A percentile compares a stretch with the other conserved stretches of the same genome.
These are phyloP conservation scores for Cathartes aura DNA, from an alignment of 2,113 vertebrate genomes.

Conservation along the genomic window DNA sequence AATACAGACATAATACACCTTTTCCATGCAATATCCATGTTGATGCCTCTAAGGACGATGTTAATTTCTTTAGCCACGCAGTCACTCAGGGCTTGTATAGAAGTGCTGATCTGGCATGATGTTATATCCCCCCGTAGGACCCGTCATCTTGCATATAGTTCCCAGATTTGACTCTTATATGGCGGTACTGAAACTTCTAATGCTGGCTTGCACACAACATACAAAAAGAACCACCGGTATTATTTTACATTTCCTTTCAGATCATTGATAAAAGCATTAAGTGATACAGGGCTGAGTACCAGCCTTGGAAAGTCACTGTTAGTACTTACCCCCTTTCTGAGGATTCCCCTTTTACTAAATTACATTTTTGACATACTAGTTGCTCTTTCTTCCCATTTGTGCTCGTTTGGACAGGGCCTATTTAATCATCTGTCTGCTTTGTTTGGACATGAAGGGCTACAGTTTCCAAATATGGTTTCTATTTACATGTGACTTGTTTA, in stretches of 20 bases:
- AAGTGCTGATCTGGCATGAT: neutral
- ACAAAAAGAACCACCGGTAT: neutral
- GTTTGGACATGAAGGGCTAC: neutral
- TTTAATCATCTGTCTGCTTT: neutral
- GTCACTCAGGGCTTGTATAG: neutral
- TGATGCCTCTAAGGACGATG: neutral
- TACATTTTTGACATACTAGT: rapidly evolving
- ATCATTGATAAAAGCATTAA: neutral
- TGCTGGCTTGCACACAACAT: neutral
- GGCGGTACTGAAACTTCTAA: neutral
- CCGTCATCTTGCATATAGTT: neutral
- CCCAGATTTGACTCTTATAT: neutral
- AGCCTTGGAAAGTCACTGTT: neutral
- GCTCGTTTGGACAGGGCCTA: neutral
- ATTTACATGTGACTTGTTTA: neutral
- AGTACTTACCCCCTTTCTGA: neutral
- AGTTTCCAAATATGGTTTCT: conserved; percentile 22
- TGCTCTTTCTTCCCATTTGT: neutral
- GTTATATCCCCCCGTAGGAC: neutral
- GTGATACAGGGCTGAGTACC: neutral
- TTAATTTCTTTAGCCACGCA: neutral
- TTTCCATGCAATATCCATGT: rapidly evolving
- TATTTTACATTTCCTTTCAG: neutral
- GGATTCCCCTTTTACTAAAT: neutral
- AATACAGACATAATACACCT: neutral